These are phyloP conservation scores for Dryobota labecula DNA, from an alignment of 2,888 invertebrate species.

Conservation along the genomic window DNA sequence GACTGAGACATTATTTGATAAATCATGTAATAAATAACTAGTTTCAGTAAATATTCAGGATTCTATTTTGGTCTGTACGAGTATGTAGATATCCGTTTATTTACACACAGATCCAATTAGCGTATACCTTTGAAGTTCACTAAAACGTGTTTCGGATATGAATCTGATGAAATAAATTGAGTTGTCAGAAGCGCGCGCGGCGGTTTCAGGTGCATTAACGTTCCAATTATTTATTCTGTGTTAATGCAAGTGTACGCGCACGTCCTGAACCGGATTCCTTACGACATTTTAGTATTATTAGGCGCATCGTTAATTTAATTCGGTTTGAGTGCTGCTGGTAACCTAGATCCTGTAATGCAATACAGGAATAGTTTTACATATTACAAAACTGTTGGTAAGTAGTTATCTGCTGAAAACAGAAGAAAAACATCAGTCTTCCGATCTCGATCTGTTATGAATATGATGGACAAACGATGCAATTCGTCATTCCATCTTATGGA, in stretches of 20 bases:
- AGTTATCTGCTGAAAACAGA: not conserved
- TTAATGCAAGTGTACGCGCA: slow-evolving; percentile 60
- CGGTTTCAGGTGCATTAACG: slow-evolving; percentile 79
- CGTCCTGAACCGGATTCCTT: slow-evolving; percentile 52
- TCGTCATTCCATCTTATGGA: not conserved
- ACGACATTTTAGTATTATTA: slow-evolving; percentile 45
- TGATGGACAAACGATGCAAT: not conserved
- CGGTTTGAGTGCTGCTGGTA: slow-evolving; percentile 20
- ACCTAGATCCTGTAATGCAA: slow-evolving; percentile 41
- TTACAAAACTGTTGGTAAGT: not conserved
- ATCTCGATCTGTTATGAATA: not conserved
- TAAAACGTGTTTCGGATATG: slow-evolving; percentile 84
- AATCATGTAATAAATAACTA: slow-evolving; percentile 28
- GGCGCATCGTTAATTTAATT: slow-evolving; percentile 51
- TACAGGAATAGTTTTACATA: slow-evolving; percentile 35
- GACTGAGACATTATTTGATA: slow-evolving; percentile 30
- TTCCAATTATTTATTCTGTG: slow-evolving; percentile 77
- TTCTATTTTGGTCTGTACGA: slow-evolving; percentile 60
- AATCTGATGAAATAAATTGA: slow-evolving; percentile 86
- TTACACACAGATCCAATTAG: slow-evolving; percentile 80
- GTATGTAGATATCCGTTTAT: slow-evolving; percentile 67
- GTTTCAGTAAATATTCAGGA: slow-evolving; percentile 46
- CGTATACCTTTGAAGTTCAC: slow-evolving; percentile 85
- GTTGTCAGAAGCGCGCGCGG: slow-evolving; percentile 78
- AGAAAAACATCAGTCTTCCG: not conserved